These are phyloP conservation scores for Tokudaia muenninki DNA, from an alignment of 2,797 vertebrate genomes.

Conservation along the genomic window DNA sequence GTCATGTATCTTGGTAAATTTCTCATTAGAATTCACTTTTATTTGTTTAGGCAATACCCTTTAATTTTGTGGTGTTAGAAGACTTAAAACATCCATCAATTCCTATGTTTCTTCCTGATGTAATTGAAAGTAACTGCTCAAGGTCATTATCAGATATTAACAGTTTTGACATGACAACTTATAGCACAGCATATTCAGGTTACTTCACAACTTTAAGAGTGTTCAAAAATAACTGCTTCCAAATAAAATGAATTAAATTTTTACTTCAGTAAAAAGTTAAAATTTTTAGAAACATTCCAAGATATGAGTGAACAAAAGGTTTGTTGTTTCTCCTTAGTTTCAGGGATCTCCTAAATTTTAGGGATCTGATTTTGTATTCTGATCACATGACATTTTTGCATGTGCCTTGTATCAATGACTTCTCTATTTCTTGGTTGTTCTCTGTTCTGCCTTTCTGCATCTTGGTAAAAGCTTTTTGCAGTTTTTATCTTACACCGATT, in stretches of 20 bases:
- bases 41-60: neutral
- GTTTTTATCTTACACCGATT: neutral
- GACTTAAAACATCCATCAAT: neutral
- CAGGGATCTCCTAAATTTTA: neutral
- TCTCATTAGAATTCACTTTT: neutral
- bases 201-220: neutral
- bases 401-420: neutral
- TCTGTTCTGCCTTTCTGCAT: constrained; percentile 8
- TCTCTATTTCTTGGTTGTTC: neutral
- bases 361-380: neutral
- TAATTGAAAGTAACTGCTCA: neutral
- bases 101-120: neutral
- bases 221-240: neutral
- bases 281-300: neutral
- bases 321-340: neutral
- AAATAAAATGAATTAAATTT: constrained; percentile 1
- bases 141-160: neutral
- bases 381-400: neutral
- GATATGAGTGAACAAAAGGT: neutral
- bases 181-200: neutral
- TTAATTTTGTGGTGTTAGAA: neutral
- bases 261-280: too few species aligned
- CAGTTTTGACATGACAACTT: neutral
- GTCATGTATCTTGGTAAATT: neutral
- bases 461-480: neutral